Evolutionary conservation across 2,888 invertebrate genomes (phyloP).

Genomic region (Mythimna lalbum): DNA sequence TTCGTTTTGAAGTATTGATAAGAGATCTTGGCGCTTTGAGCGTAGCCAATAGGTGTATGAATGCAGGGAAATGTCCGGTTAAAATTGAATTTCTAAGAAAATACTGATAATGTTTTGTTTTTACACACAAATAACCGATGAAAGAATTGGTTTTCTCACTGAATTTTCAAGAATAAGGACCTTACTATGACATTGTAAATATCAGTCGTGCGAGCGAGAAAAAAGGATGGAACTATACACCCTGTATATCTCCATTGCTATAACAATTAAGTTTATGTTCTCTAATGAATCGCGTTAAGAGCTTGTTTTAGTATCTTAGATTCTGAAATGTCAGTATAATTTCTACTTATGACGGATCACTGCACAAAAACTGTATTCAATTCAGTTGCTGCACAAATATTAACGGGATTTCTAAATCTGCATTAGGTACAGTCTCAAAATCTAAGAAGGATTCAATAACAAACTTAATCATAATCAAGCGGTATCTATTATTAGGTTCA

Average conservation of each 20-base stretch:
- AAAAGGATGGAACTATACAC: no score
- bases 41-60: conserved; percentile 44
- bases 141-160: not conserved
- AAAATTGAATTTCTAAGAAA: conserved; percentile 40
- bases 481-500: conserved; percentile 10
- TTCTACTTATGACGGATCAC: conserved; percentile 7
- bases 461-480: conserved; percentile 19
- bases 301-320: no score
- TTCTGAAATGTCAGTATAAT: not conserved
- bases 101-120: conserved; percentile 27
- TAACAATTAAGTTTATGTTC: no score
- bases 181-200: no score
- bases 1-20: conserved; percentile 54
- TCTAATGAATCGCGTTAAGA: no score
- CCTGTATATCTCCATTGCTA: no score
- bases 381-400: conserved; percentile 10
- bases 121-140: not conserved
- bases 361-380: conserved; percentile 1
- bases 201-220: no score
- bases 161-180: not conserved
- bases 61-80: conserved; percentile 36
- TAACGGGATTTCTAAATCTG: conserved; percentile 31
- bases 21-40: conserved; percentile 46
- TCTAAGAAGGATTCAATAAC: conserved; percentile 3
- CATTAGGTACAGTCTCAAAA: conserved; percentile 8